Base-by-base conservation (phyloP, 2,113 vertebrate genomes). In the Petrocephalus microphthalmus region DNA sequence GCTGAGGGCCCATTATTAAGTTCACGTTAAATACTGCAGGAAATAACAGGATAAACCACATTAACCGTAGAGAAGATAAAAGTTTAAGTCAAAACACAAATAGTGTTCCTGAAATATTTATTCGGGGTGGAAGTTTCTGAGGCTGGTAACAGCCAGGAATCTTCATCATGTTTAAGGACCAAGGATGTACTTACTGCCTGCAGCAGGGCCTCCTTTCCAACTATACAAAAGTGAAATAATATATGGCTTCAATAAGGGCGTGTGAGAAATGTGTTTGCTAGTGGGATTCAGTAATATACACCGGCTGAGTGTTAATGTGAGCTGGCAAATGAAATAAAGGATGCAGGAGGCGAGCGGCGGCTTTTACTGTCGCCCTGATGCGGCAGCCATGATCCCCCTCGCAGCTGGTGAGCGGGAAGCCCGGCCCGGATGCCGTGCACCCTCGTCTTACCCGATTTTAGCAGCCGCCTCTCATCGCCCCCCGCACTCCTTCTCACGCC, bases 1-100 rank as follows among this genome's bases (percentile, higher is more conserved):
- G 89, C 90, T 88, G 88, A 90, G 89, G 88, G 90, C 88, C 89
- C 88, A 89, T 89, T 91, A 90, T 94, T 92, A 91, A 89, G 90
- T 91, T 88, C 51, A 89, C 87, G 91, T 94, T 90, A 91, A 93
- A 92, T 91, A 91, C 83, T 82, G 83, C 74, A 88, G 88, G 90
- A 91, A 88, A 56, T 86, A 83, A 52, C 53, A 88, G 82, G 88
- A 84, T 91, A 88, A 90, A 90, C 90, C 67, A 88, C 89, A 91
- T 91, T 93, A 90, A 91, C 89, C 25, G 51, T 90, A 37, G 85
- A 90, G 89, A 71, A 89, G 90, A 91, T 90, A 52, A 92, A 93
- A 92, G 87, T 91, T 90, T 88, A 83, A 93, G 88, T 88, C 60
- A 89, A 92, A 89, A 90, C 88, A 91, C 88, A 90, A 91, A 92